Evolutionary conservation across 2,797 vertebrate species (phyloP), one percentile per base, ranked within the genome.

Genomic region (Darevskia mixta): DNA sequence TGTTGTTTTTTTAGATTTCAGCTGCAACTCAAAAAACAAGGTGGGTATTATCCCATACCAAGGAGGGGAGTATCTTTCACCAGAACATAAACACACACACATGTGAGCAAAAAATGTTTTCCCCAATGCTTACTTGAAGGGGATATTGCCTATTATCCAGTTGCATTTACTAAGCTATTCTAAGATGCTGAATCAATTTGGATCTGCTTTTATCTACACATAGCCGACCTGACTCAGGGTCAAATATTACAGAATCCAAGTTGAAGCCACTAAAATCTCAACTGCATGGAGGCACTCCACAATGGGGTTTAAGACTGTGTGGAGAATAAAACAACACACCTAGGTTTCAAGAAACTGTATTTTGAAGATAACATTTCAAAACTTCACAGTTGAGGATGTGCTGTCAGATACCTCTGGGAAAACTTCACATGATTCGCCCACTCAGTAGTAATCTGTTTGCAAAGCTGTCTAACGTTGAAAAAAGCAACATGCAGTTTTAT

Each of bases 91-190:
- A 49, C 45, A 49, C 41, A 6, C 41, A 41, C 49, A 49, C 49
- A 55, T 13, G 4, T 13, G 15, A 43, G 27, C 35, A 43, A 77
- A 23, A 61, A 83, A 87, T 11, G 80, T 77, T 1, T 0, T 86
- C 45, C 43, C 38, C 29, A 32, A 71, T 0, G 82, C 0, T 1
- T 75, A 5, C 27, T 55, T 18, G 35, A 81, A 15, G 83, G 90
- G 83, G 4, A 85, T 3, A 3, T 7, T 82, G 1, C 41, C 20
- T 64, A 64, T 75, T 75, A 76, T n/a, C 17, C 10, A n/a, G 27
- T 71, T 64, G 20, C 1, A 25, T 58, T 84, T 35, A 87, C 0
- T 0, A 2, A 23, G 55, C 8, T 73, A 89, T 32, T 25, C 27
- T 75, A 79, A 61, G 29, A 83, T 20, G 35, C 75, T 72, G 17